Evolutionary conservation across 2,888 invertebrate species (phyloP).

Genomic region (Oeneis ivallda): DNA sequence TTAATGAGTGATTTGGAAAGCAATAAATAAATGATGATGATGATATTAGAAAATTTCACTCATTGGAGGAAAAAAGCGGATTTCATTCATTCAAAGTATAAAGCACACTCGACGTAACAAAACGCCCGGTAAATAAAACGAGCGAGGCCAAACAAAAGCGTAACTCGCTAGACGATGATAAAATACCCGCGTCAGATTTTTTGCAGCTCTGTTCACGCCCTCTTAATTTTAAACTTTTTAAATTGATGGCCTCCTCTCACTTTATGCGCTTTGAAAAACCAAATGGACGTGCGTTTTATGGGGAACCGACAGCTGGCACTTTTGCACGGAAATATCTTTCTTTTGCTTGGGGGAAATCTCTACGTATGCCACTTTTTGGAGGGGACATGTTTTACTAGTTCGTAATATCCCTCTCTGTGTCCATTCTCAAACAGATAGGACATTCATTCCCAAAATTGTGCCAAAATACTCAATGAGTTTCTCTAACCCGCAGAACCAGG

Average conservation of each 20-base stretch:
- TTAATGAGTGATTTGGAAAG: too few relatives aligned
- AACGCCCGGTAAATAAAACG: slow-evolving; percentile 15
- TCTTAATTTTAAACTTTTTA: slow-evolving; percentile 29
- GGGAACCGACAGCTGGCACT: slow-evolving; percentile 5
- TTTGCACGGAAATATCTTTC: not conserved
- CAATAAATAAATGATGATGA: too few relatives aligned
- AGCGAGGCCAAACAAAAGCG: slow-evolving; percentile 23
- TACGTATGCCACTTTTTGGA: not conserved
- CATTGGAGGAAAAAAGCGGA: not conserved
- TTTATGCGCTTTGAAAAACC: slow-evolving; percentile 24
- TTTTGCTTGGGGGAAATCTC: not conserved
- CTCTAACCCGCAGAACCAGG: too few relatives aligned
- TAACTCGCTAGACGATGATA: slow-evolving; percentile 21
- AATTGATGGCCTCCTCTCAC: slow-evolving; percentile 29
- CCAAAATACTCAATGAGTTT: too few relatives aligned
- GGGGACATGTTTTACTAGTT: too few relatives aligned
- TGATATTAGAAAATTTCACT: not conserved
- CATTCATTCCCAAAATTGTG: not conserved
- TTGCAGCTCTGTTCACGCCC: slow-evolving; percentile 21
- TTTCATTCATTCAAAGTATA: slow-evolving; percentile 6
- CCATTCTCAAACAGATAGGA: not conserved
- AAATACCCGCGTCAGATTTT: slow-evolving; percentile 23
- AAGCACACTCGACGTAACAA: slow-evolving; percentile 8
- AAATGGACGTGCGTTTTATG: slow-evolving; percentile 26
- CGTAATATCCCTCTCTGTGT: not conserved